These are phyloP conservation scores for Catonia carolina DNA, from an alignment of 2,888 invertebrate genomes.

Conservation along the genomic window DNA sequence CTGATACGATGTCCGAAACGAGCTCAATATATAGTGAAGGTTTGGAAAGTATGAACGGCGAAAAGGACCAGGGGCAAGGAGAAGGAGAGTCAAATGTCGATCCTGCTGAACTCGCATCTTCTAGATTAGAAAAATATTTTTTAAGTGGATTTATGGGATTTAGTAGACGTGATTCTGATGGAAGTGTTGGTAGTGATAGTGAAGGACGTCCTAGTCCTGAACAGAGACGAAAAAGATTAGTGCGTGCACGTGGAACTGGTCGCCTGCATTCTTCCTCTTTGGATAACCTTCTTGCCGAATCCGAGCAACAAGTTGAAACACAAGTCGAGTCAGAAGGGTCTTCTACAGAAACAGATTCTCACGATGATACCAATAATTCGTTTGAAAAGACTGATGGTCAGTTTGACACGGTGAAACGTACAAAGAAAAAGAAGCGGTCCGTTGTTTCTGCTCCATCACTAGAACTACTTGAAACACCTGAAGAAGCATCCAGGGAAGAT, in stretches of 20 bases:
- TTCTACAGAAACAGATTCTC: conserved; percentile 66
- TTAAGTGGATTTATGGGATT: conserved; percentile 79
- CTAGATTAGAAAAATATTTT: conserved; percentile 83
- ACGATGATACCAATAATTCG: conserved; percentile 51
- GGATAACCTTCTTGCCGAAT: conserved; percentile 62
- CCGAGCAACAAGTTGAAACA: conserved; percentile 45
- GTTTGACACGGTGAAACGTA: conserved; percentile 75
- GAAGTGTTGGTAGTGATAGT: conserved; percentile 85
- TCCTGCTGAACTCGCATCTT: conserved; percentile 71
- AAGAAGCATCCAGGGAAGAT: conserved; percentile 23
- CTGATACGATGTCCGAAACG: conserved; percentile 58
- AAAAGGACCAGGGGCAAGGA: conserved; percentile 41
- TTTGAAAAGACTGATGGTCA: conserved; percentile 67
- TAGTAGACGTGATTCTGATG: conserved; percentile 65
- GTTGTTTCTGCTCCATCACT: conserved; percentile 33
- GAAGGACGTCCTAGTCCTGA: conserved; percentile 84
- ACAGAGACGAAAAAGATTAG: conserved; percentile 71
- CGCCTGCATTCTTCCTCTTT: conserved; percentile 74
- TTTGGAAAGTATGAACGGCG: conserved; percentile 58
- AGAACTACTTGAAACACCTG: conserved; percentile 33
- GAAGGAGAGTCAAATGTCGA: conserved; percentile 48
- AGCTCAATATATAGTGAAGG: conserved; percentile 82
- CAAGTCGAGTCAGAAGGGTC: conserved; percentile 53
- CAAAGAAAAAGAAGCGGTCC: conserved; percentile 65
- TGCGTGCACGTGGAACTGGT: conserved; percentile 74